Evolutionary conservation across 2,888 invertebrate genomes (phyloP).

Genomic region (Falcaria lacertinaria): DNA sequence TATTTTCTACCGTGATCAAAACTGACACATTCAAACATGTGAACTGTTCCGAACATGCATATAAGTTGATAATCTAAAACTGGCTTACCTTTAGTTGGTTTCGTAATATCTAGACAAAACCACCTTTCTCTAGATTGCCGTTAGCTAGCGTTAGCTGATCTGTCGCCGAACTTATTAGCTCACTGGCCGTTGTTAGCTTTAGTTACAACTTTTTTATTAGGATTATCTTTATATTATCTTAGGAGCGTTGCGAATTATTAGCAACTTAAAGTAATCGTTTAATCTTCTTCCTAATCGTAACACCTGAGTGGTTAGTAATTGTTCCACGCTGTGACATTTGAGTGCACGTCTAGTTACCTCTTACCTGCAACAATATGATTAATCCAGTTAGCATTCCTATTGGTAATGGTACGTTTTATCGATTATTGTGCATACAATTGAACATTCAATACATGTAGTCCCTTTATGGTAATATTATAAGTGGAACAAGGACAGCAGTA

Average conservation of each 20-base stretch:
- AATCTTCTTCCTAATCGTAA: not conserved
- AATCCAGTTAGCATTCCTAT: not conserved
- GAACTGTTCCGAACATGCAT: not conserved
- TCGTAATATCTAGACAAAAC: slow-evolving; percentile 37
- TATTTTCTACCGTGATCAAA: too few species aligned
- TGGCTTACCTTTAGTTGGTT: slow-evolving; percentile 28
- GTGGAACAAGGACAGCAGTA: not conserved
- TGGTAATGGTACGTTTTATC: not conserved
- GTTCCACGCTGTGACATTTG: not conserved
- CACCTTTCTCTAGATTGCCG: slow-evolving; percentile 36
- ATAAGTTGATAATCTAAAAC: slow-evolving; percentile 5
- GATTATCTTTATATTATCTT: not conserved
- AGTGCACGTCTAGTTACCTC: not conserved
- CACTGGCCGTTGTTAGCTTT: not conserved
- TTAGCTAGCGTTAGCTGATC: slow-evolving; percentile 9
- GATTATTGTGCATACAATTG: too few species aligned
- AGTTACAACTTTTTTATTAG: not conserved
- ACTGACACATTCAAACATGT: not conserved
- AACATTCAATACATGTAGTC: too few species aligned
- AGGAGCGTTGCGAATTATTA: not conserved
- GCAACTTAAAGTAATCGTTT: too few species aligned
- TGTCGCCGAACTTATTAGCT: slow-evolving; percentile 11
- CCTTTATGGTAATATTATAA: too few species aligned
- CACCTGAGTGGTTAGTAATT: not conserved
- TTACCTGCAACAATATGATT: too few species aligned